phyloP scores from a whole-genome alignment of 2,113 vertebrate species.

The Cyphomyrus discorhynchus region DNA sequence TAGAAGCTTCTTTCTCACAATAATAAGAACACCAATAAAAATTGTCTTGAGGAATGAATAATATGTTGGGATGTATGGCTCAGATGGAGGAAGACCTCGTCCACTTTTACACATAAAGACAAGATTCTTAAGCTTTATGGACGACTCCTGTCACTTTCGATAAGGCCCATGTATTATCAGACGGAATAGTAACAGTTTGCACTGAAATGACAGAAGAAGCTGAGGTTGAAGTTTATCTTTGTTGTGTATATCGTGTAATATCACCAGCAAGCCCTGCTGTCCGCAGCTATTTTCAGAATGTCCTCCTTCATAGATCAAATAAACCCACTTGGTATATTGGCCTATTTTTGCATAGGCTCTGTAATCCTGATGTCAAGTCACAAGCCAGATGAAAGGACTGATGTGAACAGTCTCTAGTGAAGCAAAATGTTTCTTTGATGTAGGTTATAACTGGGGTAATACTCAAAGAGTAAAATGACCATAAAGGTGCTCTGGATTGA shows the following conservation, averaged over 20 bases:
- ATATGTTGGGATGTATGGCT: neutral
- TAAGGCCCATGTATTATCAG: neutral
- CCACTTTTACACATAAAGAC: neutral
- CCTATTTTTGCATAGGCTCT: neutral
- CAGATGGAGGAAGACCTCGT: neutral
- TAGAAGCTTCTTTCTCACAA: neutral
- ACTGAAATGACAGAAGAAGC: neutral
- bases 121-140: neutral
- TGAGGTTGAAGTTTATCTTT: neutral
- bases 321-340: neutral
- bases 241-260: constrained; percentile 11
- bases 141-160: neutral
- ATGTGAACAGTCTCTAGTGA: neutral
- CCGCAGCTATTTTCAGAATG: neutral
- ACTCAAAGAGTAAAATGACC: neutral
- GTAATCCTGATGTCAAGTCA: neutral
- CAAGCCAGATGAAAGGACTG: neutral
- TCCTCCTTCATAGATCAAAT: neutral
- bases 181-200: neutral
- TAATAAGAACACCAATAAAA: neutral
- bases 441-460: neutral
- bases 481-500: neutral
- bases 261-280: constrained; percentile 18
- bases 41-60: neutral
- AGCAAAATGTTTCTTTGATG: constrained; percentile 2